Evolutionary conservation across 1,140 invertebrate genomes (phyloP).

Genomic region (Hylyphantes graminicola): DNA sequence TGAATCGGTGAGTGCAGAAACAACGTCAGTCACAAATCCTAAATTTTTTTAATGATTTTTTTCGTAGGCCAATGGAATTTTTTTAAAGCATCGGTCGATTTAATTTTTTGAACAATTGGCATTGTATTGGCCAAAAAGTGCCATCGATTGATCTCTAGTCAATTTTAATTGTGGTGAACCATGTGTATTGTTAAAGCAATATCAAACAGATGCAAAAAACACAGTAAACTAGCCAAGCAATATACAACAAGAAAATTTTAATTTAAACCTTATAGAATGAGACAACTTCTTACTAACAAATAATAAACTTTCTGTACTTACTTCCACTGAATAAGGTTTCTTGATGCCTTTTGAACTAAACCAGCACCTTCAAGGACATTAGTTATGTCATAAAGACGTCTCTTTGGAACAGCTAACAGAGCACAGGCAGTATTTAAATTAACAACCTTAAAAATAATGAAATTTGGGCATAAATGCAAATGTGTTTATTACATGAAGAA

Average conservation of each 20-base stretch:
- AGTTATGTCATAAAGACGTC: constrained; percentile 99
- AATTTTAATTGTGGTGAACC: too few relatives aligned
- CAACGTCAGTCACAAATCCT: too few relatives aligned
- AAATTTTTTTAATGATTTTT: too few relatives aligned
- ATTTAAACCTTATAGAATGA: background rate
- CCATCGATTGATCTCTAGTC: too few relatives aligned
- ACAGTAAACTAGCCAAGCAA: background rate
- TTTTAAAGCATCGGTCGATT: too few relatives aligned
- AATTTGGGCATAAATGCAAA: background rate
- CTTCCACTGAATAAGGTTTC: constrained; percentile 97
- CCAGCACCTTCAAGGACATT: constrained; percentile 99
- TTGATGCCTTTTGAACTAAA: constrained; percentile 95
- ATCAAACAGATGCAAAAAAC: background rate
- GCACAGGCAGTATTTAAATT: constrained; percentile 92
- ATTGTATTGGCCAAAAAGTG: too few relatives aligned
- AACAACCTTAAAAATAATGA: constrained; percentile 68
- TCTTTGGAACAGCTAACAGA: constrained; percentile 93
- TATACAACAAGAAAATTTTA: background rate
- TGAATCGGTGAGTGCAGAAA: too few relatives aligned
- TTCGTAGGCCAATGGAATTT: too few relatives aligned
- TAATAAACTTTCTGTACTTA: constrained; percentile 64
- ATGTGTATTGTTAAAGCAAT: background rate
- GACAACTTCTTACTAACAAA: background rate
- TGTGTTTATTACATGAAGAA: too few relatives aligned
- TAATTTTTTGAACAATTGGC: too few relatives aligned